These are phyloP conservation scores for Apis laboriosa DNA, from an alignment of 1,140 invertebrate species.

Conservation along the genomic window DNA sequence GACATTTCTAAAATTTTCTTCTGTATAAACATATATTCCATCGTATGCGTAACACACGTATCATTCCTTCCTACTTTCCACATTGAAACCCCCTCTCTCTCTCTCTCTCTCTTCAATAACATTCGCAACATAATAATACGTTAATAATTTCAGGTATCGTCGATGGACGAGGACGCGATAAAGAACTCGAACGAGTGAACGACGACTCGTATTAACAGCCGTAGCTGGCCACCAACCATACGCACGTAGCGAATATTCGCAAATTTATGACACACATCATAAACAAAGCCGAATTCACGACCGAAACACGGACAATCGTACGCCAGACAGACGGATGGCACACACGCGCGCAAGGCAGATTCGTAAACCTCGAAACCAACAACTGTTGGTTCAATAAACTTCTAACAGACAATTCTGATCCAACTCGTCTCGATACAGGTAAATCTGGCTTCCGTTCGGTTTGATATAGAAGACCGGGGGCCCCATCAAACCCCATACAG, in stretches of 20 bases:
- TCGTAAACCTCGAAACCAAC: conserved; percentile 1
- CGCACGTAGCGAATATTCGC: background rate
- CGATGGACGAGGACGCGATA: too few species aligned
- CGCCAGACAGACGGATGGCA: background rate
- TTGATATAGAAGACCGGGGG: background rate
- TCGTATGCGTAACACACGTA: too few species aligned
- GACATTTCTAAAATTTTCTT: too few species aligned
- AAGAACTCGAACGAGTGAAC: too few species aligned
- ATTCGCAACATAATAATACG: too few species aligned
- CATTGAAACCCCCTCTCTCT: too few species aligned
- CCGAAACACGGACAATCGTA: background rate
- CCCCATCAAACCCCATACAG: background rate
- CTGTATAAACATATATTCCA: too few species aligned
- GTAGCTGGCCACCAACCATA: background rate
- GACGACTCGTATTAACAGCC: background rate
- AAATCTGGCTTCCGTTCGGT: background rate
- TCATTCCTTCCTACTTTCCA: too few species aligned
- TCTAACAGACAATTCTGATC: conserved; percentile 3
- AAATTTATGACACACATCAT: background rate
- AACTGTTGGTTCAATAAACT: conserved; percentile 8
- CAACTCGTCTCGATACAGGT: conserved; percentile 2
- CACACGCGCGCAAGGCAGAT: background rate
- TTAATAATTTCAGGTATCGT: too few species aligned
- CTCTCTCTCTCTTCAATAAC: too few species aligned
- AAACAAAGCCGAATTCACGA: background rate